These are phyloP conservation scores for Pterocles orientalis DNA, from an alignment of 2,113 vertebrate genomes.

Conservation along the genomic window DNA sequence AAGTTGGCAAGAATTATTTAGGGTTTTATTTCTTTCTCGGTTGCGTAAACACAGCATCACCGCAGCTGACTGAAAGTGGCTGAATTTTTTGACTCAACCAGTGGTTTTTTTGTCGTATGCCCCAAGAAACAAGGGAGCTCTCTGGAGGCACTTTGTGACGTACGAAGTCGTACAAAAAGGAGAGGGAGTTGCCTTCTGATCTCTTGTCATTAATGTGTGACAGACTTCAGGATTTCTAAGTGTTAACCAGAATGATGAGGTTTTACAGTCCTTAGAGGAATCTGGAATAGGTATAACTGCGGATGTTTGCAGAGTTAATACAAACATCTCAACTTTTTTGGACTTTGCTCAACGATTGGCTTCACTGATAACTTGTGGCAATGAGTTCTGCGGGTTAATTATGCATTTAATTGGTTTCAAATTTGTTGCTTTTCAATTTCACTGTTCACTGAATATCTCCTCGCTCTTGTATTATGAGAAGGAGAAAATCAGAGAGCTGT, in stretches of 20 bases:
- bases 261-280: background rate
- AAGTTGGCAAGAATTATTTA: background rate
- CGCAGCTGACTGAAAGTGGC: background rate
- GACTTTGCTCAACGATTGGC: background rate
- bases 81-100: background rate
- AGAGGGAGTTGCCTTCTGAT: background rate
- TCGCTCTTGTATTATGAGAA: constrained; percentile 26
- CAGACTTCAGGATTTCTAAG: background rate
- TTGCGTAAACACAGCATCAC: background rate
- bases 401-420: constrained; percentile 71
- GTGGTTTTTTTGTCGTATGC: background rate
- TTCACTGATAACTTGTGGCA: constrained; percentile 41
- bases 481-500: constrained; percentile 30
- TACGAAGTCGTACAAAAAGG: background rate
- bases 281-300: background rate
- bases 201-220: fast-evolving
- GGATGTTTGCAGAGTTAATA: background rate
- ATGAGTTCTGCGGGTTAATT: constrained; percentile 69
- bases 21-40: background rate
- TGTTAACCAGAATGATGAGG: background rate
- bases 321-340: background rate
- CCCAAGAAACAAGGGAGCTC: background rate
- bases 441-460: constrained; percentile 67
- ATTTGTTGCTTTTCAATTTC: constrained; percentile 75
- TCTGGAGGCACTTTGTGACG: background rate